phyloP scores from a whole-genome alignment of 2,888 invertebrate species.

The Drosophila lacicola region DNA sequence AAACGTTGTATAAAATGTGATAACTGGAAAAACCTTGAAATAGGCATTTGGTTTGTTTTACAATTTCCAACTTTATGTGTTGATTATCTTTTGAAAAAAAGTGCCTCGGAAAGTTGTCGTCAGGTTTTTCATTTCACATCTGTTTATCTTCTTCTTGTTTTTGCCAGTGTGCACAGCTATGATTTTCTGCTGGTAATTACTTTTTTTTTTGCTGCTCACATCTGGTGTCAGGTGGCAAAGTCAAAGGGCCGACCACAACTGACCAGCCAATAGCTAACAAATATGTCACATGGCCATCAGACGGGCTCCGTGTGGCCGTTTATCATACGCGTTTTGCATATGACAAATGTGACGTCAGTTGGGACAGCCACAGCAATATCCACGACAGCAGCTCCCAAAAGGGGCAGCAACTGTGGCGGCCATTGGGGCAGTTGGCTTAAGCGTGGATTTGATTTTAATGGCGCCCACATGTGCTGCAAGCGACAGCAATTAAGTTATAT shows the following conservation, averaged over 20 bases:
- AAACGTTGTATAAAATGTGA: no score
- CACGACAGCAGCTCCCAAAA: background rate
- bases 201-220: slow-evolving; percentile 1
- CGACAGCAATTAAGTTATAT: slow-evolving; percentile 64
- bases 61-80: no score
- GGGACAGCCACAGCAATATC: slow-evolving; percentile 4
- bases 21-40: no score
- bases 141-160: background rate
- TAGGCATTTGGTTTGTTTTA: no score
- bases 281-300: slow-evolving; percentile 32
- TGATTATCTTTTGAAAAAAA: no score
- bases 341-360: slow-evolving; percentile 36
- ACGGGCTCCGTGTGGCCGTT: slow-evolving; percentile 27
- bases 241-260: slow-evolving; percentile 30
- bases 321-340: slow-evolving; percentile 38
- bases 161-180: background rate
- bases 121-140: background rate
- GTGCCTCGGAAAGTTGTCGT: no score
- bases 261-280: slow-evolving; percentile 21
- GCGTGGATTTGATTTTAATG: slow-evolving; percentile 63
- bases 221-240: slow-evolving; percentile 11
- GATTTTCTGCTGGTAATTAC: slow-evolving; percentile 6
- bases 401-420: background rate
- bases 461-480: slow-evolving; percentile 58
- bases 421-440: slow-evolving; percentile 9